Evolutionary conservation across 2,797 vertebrate species (phyloP).

Genomic region (Myiotriccus ornatus): DNA sequence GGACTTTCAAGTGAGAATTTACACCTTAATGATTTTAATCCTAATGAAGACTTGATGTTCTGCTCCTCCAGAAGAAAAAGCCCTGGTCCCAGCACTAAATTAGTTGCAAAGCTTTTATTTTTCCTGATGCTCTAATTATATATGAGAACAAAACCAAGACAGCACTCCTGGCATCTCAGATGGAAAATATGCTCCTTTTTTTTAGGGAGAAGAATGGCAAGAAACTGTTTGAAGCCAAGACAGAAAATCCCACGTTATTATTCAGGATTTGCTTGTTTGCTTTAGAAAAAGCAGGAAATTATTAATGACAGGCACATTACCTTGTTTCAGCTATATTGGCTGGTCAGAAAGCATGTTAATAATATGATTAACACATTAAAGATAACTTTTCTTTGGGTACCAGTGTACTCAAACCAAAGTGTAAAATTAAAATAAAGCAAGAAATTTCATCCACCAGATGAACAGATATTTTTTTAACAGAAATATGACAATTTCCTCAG

Average conservation of each 20-base stretch:
- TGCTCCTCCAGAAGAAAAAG: neutral
- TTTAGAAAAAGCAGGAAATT: neutral
- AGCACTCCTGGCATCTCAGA: conserved; percentile 2
- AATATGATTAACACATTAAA: neutral
- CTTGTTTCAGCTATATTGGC: neutral
- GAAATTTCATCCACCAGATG: neutral
- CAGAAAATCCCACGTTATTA: neutral
- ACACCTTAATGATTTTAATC: neutral
- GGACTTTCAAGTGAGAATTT: neutral
- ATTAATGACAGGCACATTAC: neutral
- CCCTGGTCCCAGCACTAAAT: neutral
- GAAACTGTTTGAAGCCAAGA: neutral
- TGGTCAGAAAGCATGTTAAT: neutral
- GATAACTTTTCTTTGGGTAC: neutral
- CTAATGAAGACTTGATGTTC: neutral
- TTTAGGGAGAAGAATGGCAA: neutral
- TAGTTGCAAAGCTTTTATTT: conserved; percentile 4
- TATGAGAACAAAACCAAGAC: conserved; percentile 24
- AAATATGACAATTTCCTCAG: neutral
- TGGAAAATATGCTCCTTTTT: conserved; percentile 19
- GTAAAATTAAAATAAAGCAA: neutral
- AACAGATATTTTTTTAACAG: neutral
- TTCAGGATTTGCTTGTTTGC: neutral
- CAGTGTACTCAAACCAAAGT: neutral
- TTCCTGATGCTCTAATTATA: conserved; percentile 39